These are phyloP conservation scores for Diachasmimorpha longicaudata DNA, from an alignment of 1,140 invertebrate genomes.

Conservation along the genomic window DNA sequence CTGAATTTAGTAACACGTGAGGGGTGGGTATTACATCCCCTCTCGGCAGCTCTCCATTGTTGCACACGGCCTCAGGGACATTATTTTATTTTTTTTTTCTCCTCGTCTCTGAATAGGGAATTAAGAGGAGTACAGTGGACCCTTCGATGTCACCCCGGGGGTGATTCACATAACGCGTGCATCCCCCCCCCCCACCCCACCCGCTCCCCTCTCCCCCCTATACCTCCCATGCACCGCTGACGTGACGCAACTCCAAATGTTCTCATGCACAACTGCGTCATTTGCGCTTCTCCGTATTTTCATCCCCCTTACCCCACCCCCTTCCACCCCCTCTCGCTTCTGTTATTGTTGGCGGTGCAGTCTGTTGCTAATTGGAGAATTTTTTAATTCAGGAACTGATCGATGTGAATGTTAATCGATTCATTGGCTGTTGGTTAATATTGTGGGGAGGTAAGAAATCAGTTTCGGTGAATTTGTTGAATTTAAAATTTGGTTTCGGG, in stretches of 20 bases:
- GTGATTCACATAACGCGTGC: conserved; percentile 32
- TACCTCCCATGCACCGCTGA: background rate
- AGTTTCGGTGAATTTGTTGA: too few relatives aligned
- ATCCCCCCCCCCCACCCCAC: background rate
- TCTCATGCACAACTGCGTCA: background rate
- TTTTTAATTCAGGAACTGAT: background rate
- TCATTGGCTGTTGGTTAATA: too few relatives aligned
- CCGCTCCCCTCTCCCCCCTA: background rate
- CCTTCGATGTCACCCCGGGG: conserved; percentile 20
- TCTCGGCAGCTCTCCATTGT: background rate
- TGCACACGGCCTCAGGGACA: background rate
- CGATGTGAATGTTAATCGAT: background rate
- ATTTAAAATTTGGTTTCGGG: too few relatives aligned
- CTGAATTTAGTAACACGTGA: background rate
- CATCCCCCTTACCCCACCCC: too few relatives aligned
- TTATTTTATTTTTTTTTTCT: background rate
- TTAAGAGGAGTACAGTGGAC: background rate
- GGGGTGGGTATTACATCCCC: background rate
- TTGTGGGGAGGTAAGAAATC: too few relatives aligned
- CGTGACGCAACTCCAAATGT: background rate
- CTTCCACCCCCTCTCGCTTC: too few relatives aligned
- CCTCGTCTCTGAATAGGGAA: background rate
- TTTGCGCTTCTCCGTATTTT: background rate
- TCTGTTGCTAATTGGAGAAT: background rate
- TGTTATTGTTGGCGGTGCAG: background rate